phyloP scores from a whole-genome alignment of 2,888 invertebrate genomes.

The Micoletzkya japonica region DNA sequence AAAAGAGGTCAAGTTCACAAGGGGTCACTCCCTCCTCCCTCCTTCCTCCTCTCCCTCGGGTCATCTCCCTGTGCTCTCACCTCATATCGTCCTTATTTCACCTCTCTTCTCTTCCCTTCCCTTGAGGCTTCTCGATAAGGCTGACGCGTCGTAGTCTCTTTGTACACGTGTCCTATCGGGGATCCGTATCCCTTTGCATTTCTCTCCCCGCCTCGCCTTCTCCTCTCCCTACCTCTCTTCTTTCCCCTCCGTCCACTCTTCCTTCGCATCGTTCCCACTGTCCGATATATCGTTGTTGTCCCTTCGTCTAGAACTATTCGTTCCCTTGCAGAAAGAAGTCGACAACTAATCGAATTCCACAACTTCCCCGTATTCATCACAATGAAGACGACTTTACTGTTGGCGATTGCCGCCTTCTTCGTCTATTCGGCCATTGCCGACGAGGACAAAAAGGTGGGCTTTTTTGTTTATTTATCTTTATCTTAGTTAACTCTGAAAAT shows the following conservation, averaged over 20 bases:
- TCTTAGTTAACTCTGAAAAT: not conserved
- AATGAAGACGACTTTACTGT: conserved; percentile 53
- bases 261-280: not conserved
- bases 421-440: conserved; percentile 43
- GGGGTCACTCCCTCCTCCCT: conserved; percentile 20
- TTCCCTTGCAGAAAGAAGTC: not conserved
- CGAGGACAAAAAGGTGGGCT: conserved; percentile 26
- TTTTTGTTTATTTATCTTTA: not conserved
- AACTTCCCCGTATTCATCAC: conserved; percentile 1
- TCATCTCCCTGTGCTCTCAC: not conserved
- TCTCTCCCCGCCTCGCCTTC: not conserved
- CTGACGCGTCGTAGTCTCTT: conserved; percentile 23
- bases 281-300: not conserved
- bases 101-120: not conserved
- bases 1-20: conserved; percentile 24
- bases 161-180: conserved; percentile 19
- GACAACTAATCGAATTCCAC: conserved; percentile 8
- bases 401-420: conserved; percentile 50
- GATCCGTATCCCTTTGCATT: not conserved
- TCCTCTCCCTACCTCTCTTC: not conserved
- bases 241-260: not conserved
- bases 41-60: not conserved
- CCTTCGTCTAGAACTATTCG: too few species aligned
- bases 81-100: not conserved
- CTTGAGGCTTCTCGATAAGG: conserved; percentile 10